Percentiles rank a stretch among this genome's conserved stretches.
These are phyloP conservation scores for Platerodrilus igneus DNA, from an alignment of 2,888 invertebrate species.

Conservation along the genomic window DNA sequence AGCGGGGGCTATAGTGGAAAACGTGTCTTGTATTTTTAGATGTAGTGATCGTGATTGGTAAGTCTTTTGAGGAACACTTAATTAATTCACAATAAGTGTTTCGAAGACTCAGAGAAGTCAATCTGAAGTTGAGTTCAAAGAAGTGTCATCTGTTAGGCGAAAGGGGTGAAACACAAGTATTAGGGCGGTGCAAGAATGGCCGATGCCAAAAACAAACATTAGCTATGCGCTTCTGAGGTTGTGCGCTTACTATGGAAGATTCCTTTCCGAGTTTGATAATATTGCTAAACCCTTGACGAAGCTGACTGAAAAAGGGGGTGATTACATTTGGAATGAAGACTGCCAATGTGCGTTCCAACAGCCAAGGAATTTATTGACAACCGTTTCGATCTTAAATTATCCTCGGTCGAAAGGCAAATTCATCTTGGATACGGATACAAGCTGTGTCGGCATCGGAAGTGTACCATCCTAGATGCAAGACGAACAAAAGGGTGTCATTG, in stretches of 20 bases:
- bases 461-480: conserved; percentile 14
- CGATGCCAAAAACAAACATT: conserved; percentile 20
- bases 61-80: conserved; percentile 21
- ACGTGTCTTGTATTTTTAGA: conserved; percentile 27
- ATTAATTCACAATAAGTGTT: neutral
- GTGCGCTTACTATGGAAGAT: conserved; percentile 18
- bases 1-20: conserved; percentile 19
- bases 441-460: conserved; percentile 13
- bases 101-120: too few relatives aligned
- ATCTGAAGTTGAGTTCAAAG: conserved; percentile 9
- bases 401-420: conserved; percentile 1
- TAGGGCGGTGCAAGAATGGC: conserved; percentile 20
- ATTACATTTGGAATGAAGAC: conserved; percentile 8
- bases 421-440: conserved; percentile 11
- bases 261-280: conserved; percentile 19
- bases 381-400: neutral
- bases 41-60: conserved; percentile 24
- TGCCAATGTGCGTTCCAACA: neutral
- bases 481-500: conserved; percentile 26
- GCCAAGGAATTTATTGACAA: neutral
- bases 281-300: conserved; percentile 21
- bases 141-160: conserved; percentile 11
- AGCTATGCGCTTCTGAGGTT: neutral
- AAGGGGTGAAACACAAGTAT: conserved; percentile 12
- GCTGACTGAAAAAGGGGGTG: conserved; percentile 14